A percentile compares a stretch with the other conserved stretches of the same genome.
Conservation (phyloP, 2,797 vertebrate genomes). For the Netta rufina region DNA sequence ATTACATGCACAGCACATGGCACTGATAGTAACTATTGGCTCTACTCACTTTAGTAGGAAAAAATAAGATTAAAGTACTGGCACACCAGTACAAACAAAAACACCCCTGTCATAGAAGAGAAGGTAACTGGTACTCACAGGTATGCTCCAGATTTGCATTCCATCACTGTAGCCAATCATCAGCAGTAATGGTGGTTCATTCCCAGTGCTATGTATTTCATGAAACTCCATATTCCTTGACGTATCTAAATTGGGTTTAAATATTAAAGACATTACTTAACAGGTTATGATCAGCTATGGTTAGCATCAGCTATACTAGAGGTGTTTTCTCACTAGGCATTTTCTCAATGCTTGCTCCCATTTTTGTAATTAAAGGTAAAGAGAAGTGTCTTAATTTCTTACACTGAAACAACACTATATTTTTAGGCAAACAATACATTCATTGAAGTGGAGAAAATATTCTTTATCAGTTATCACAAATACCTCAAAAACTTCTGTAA, state of each 20-base stretch:
- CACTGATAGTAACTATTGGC: accelerated
- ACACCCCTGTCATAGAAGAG: not conserved
- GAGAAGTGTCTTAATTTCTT: not conserved
- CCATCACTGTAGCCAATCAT: constrained; percentile 95
- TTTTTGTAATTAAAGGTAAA: not conserved
- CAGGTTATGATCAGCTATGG: not conserved
- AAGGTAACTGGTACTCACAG: constrained; percentile 83
- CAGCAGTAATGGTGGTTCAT: constrained; percentile 91
- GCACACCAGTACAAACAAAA: not conserved
- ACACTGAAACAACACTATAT: not conserved
- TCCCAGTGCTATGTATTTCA: constrained; percentile 90
- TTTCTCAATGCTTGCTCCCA: not conserved
- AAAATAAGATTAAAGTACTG: accelerated
- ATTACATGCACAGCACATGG: not conserved
- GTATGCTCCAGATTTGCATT: constrained; percentile 97
- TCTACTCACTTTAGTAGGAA: accelerated
- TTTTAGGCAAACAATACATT: not conserved
- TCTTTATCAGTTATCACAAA: not conserved
- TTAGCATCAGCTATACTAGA: not conserved
- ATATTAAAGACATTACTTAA: not conserved
- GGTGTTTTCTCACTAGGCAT: not conserved
- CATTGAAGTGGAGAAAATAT: accelerated
- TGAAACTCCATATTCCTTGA: constrained; percentile 92
- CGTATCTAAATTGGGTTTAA: constrained; percentile 80
- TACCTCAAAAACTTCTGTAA: not conserved